Base-by-base conservation (phyloP, 2,797 vertebrate genomes). In the Jordanella pulchra region DNA sequence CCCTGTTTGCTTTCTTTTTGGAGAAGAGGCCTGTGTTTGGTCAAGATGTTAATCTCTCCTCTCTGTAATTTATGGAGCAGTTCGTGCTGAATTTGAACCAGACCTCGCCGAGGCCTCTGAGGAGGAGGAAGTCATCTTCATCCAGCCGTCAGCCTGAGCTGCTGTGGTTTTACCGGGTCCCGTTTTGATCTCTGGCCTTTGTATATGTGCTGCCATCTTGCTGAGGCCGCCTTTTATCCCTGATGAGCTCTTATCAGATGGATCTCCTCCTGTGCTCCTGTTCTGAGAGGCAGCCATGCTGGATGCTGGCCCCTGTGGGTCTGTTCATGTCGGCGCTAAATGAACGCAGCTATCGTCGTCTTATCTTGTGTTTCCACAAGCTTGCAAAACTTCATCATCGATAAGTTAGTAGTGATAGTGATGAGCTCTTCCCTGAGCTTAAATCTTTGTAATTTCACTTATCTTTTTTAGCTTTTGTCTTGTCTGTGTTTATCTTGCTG, bases 61-160 rank as follows among this genome's bases (percentile, higher is more conserved):
- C 86, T 86, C 90, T 93, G 86, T 94, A 91, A 94, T 94, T 93
- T 91, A 88, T 88, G 80, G 87, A 85, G 87, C 80, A 86, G 89
- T 93, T 91, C 84, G 85, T 87, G 85, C 85, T 80, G 90, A 93
- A 92, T 93, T 88, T 90, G 81, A 93, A 93, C 88, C 93, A 93
- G 91, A 87, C 90, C 76, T 91, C 25, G 55, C 87, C 82, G 77
- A 79, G 84, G 9, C 89, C 92, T 91, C 84, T 92, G 92, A 75
- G 72, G 51, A 82, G 78, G 72, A 87, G 76, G 79, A 81, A 82
- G 87, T 89, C 84, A 89, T 87, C 86, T 81, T 89, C 84, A 89
- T 91, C 87, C 81, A 73, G 83, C 85, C 86, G 74, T 86, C 88
- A 90, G 87, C 81, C 82, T 17, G 73, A 83, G 82, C 73, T 61